A percentile compares a stretch with the other conserved stretches of the same genome.
Evolutionary conservation across 2,797 vertebrate genomes (phyloP).

Genomic region (Chrosomus eos): DNA sequence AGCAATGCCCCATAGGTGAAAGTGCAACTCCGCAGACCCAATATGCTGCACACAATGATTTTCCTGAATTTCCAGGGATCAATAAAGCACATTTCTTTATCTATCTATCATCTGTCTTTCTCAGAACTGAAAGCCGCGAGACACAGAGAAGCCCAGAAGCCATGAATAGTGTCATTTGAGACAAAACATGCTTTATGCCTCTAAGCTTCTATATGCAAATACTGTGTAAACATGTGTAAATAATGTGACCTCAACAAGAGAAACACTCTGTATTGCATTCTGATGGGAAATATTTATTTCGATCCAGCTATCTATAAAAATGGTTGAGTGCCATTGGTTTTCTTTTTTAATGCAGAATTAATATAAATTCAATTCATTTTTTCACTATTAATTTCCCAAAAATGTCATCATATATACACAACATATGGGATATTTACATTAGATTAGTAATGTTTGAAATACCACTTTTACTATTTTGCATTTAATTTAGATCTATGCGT

Average conservation of each 20-base stretch:
- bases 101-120: neutral
- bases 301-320: neutral
- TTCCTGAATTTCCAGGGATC: conserved; percentile 21
- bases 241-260: conserved; percentile 25
- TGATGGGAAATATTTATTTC: neutral
- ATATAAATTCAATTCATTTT: neutral
- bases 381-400: neutral
- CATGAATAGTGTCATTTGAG: conserved; percentile 29
- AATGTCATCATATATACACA: too few relatives aligned
- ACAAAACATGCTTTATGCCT: conserved; percentile 35
- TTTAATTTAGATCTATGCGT: neutral
- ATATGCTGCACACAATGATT: conserved; percentile 27
- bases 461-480: neutral
- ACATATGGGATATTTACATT: neutral
- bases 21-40: conserved; percentile 30
- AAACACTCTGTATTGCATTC: conserved; percentile 12
- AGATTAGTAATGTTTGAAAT: neutral
- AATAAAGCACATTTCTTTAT: conserved; percentile 32
- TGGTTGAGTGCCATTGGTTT: neutral
- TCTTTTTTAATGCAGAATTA: neutral
- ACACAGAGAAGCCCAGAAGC: conserved; percentile 13
- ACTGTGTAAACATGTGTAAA: conserved; percentile 17
- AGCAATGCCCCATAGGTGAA: conserved; percentile 29
- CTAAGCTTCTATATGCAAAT: conserved; percentile 55
- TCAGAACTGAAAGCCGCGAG: conserved; percentile 1